Base-by-base conservation (phyloP, 1,140 invertebrate genomes). In the Drosophila pectinifera region DNA sequence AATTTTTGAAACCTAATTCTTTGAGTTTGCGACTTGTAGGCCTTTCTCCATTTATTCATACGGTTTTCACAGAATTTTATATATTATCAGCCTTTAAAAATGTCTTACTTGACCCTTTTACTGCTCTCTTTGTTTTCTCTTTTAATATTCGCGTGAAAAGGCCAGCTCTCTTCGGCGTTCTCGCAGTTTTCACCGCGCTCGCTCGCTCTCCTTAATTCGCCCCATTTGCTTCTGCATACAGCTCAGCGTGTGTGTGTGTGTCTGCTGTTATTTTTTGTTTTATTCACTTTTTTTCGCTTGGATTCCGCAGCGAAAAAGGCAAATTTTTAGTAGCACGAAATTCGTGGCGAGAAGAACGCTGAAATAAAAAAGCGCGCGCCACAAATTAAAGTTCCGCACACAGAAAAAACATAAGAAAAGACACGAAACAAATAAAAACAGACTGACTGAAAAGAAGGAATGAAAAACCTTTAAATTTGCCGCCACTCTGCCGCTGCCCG, bases 341-440 rank as follows among this genome's bases (percentile, higher is more conserved):
- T 85, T 79, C 65, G 75, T 88, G 79, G 73, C 76, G 73, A 85
- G 81, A 85, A 78, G 42, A 75, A 80, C 76, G 69, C 61, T 24
- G 20, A 64, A 42, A 41, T 41, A 43, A 57, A 28, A 68, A 70
- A 57, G 31, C 65, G 67, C 67, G 49, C 61, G 67, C 34, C 65
- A 72, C 59, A 56, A 70, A 69, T 41, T 46, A 58, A 45, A 45
- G 65, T 45, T 45, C 7, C 18, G 49, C 49, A 53, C 49, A 20
- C 20, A n/a, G 28, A n/a, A 36, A 53, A 53, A n/a, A 36, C 31
- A 53, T 36, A 36, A n/a, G 31, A 51, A 36, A 36, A 51, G 31
- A 49, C 48, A 31, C 11, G 16, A 10, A 49, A 31, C 16, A 49
- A 28, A 28, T 36, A n/a, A 48, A 31, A 62, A 31, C 14, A 39